Evolutionary conservation across 2,888 invertebrate species (phyloP), one percentile per base, ranked within the genome.

Genomic region (Mechanitis messenoides): DNA sequence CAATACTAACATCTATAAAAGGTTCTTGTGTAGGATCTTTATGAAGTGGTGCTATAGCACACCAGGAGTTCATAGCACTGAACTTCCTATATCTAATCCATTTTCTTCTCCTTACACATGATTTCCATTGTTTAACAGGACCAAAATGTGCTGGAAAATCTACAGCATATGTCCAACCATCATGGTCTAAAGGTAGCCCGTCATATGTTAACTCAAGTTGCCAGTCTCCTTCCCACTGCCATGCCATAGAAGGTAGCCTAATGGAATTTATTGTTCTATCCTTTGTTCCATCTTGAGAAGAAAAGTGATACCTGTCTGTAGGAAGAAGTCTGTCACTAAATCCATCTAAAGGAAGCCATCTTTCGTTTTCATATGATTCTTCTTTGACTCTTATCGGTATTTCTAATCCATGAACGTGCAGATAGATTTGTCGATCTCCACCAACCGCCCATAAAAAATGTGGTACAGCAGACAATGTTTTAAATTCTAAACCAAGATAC

Each of bases 181-280:
- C 96, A 80, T 96, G 95, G 75, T 96, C 96, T 65, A 97, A 87
- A 3, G 96, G 95, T 74, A 97, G 95, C 28, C 97, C 97, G 80
- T 96, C 95, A 71, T 96, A 87, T 3, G 95, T 94, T 31, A 95
- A 91, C 77, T 97, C 96, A 61, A 96, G 89, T 72, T 95, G 94
- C 97, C 98, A 98, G 70, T 97, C 96, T 3, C 96, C 96, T 87
- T 98, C 98, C 98, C 98, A 98, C 75, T 96, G 95, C 98, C 98
- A 98, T 20, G 97, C 96, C 93, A 96, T 95, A 0, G 97, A 97
- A 5, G 98, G 98, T 55, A 98, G 85, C 66, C 95, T 91, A 64
- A 98, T 96, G 79, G 93, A 93, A 73, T 95, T 94, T 69, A 95
- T 94, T 45, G 94, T 92, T 63, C 96, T 91, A 73, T 96, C 95